A percentile compares a stretch with the other conserved stretches of the same genome.
Evolutionary conservation across 2,113 vertebrate species (phyloP).

Genomic region (Macrotus californicus): DNA sequence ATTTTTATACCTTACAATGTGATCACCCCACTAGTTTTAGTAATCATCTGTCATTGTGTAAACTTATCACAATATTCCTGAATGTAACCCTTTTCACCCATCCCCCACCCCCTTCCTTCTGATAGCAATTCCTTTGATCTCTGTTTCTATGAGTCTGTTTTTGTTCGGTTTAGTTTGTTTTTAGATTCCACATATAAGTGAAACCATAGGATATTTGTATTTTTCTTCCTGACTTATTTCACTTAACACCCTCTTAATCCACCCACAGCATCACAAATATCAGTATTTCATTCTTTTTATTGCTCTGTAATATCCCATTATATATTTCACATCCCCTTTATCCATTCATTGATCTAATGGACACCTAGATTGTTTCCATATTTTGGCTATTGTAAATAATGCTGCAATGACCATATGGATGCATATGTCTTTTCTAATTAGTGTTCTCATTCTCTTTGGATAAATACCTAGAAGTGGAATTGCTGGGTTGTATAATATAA

Average conservation of each 20-base stretch:
- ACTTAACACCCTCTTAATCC: background rate
- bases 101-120: background rate
- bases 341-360: no score
- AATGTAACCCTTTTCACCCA: background rate
- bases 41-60: background rate
- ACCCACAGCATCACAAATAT: background rate
- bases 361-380: no score
- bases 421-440: no score
- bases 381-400: no score
- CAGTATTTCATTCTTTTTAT: background rate
- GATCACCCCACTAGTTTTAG: no score
- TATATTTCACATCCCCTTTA: no score
- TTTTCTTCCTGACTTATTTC: background rate
- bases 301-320: background rate
- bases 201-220: background rate
- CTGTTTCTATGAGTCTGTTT: background rate
- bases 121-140: background rate
- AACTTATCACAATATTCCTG: background rate
- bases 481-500: background rate
- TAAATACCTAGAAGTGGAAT: no score
- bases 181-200: no score
- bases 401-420: no score
- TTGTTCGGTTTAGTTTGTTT: no score
- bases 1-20: no score
- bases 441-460: no score